Base-by-base conservation (phyloP, 2,888 invertebrate species). In the Thalpophila matura region DNA sequence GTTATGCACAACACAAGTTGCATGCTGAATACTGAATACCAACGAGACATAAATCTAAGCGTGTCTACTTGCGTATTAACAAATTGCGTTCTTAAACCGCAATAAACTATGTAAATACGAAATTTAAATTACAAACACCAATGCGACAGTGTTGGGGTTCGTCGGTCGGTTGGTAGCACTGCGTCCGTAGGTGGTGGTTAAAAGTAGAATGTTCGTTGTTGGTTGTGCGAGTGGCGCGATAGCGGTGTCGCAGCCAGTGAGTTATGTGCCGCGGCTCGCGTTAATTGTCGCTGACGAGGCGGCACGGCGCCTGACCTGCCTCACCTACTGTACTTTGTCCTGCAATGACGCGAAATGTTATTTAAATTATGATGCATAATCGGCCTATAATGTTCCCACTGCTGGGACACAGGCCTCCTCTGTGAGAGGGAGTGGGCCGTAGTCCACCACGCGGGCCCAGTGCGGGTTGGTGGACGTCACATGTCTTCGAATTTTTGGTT, bases 91-190 rank as follows among this genome's bases (percentile, higher is more conserved):
- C 88, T 89, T 89, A 89, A 90, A 89, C 89, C 84, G 89, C 86
- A 88, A 89, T 91, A 91, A 90, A 90, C 89, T 91, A 93, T 91
- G 91, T 87, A 87, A 91, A 92, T 92, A 86, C 84, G 74, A 86
- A 89, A 91, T 92, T 91, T 91, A 91, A 92, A 91, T 91, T 89
- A 91, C 90, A 88, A 90, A 90, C 87, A 84, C 83, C 82, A 63
- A 73, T 82, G 82, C 76, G 82, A 82, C 83, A 81, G 75, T 79
- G 75, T 53, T 67, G 71, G 80, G 72, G 80, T 66, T 71, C 69
- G 60, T 71, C 69, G 57, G 64, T 40, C 45, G 66, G 55, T 61
- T 65, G 59, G 75, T 74, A 73, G 75, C 74, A 58, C 46, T 61
- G 74, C 68, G 73, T 68, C 76, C 70, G 84, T 85, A 80, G 83